phyloP scores from a whole-genome alignment of 2,888 invertebrate genomes.

The Anthrax anthrax region DNA sequence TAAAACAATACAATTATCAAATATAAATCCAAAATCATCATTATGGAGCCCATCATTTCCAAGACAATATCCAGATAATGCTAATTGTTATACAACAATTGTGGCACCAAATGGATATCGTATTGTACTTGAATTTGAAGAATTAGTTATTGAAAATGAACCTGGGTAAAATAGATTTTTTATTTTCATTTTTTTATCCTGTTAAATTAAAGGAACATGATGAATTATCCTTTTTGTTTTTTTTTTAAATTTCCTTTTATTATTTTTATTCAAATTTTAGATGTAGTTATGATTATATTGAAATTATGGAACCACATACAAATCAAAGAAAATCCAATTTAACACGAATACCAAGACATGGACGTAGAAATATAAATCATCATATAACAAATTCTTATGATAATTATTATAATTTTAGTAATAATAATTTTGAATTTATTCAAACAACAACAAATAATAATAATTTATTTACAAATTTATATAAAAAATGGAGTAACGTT shows the following conservation, averaged over 20 bases:
- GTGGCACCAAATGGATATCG: constrained; percentile 52
- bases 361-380: background rate
- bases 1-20: constrained; percentile 48
- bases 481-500: constrained; percentile 21
- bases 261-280: constrained; percentile 34
- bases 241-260: background rate
- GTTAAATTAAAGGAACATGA: background rate
- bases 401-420: constrained; percentile 7
- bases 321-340: background rate
- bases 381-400: constrained; percentile 19
- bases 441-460: constrained; percentile 9
- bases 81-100: constrained; percentile 57
- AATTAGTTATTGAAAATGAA: constrained; percentile 60
- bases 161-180: constrained; percentile 42
- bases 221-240: too few relatives aligned
- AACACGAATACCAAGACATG: background rate
- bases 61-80: constrained; percentile 58
- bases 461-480: constrained; percentile 20
- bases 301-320: constrained; percentile 41
- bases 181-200: background rate
- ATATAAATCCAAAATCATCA: constrained; percentile 48
- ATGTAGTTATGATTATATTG: constrained; percentile 66
- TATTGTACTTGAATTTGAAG: constrained; percentile 60
- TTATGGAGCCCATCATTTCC: constrained; percentile 75
- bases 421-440: constrained; percentile 17